These are phyloP conservation scores for Apodemus agrarius DNA, from an alignment of 2,797 vertebrate genomes.

Conservation along the genomic window DNA sequence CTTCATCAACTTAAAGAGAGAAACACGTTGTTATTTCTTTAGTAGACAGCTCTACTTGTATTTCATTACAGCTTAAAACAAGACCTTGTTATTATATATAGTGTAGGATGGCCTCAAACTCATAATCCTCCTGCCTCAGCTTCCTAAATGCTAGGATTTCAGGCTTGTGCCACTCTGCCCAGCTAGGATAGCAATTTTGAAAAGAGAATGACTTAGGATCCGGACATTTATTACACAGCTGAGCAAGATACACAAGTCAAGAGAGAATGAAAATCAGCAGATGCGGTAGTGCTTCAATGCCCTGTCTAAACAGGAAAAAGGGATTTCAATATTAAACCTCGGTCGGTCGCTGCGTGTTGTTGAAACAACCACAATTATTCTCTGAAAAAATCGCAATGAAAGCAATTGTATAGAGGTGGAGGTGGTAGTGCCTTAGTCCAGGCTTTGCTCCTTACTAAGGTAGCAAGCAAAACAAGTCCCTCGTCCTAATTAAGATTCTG, in stretches of 20 bases:
- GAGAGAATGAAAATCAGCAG: not conserved
- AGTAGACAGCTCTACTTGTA: not conserved
- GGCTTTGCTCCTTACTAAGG: not conserved
- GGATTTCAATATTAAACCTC: slow-evolving; percentile 18
- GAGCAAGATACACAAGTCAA: not conserved
- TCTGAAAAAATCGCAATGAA: not conserved
- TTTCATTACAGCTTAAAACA: not conserved
- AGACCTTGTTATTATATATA: not conserved
- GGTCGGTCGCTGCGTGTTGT: not conserved
- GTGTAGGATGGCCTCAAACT: not conserved
- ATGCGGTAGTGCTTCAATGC: not conserved
- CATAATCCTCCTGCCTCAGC: not conserved
- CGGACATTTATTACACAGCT: not conserved
- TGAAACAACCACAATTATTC: slow-evolving; percentile 31
- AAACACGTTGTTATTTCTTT: not conserved
- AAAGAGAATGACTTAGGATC: not conserved
- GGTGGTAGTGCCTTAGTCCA: not conserved
- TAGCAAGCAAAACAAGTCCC: not conserved
- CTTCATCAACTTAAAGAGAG: not conserved
- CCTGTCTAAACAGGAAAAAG: not conserved
- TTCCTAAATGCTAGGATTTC: not conserved
- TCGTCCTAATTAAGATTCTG: not conserved
- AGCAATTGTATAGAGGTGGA: not conserved
- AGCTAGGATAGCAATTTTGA: not conserved
- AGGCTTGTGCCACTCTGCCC: not conserved